These are phyloP conservation scores for Drosophila nr. perissopoda DNA, from an alignment of 2,888 invertebrate species.

Conservation along the genomic window DNA sequence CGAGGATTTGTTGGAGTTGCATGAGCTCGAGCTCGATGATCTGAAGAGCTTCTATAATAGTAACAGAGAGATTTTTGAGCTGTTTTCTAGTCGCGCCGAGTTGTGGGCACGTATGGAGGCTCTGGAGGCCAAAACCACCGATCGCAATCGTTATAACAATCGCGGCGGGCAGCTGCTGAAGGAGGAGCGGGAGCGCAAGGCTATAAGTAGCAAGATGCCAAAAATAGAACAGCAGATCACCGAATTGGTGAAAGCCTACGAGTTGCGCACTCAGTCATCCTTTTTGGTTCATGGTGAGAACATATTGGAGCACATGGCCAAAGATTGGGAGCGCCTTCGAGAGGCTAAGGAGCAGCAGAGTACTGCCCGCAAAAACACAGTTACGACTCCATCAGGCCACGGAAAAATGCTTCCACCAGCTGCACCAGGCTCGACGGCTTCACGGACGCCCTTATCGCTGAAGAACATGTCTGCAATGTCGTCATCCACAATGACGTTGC, in stretches of 20 bases:
- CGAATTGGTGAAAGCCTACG: slow-evolving; percentile 86
- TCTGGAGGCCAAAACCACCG: slow-evolving; percentile 90
- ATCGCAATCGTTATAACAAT: slow-evolving; percentile 93
- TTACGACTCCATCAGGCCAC: slow-evolving; percentile 25
- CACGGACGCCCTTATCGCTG: slow-evolving; percentile 76
- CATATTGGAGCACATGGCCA: slow-evolving; percentile 87
- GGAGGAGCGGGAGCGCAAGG: slow-evolving; percentile 95
- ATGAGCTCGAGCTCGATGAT: slow-evolving; percentile 91
- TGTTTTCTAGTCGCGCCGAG: slow-evolving; percentile 88
- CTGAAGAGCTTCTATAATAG: slow-evolving; percentile 88
- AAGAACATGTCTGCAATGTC: slow-evolving; percentile 67
- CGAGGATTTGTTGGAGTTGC: slow-evolving; percentile 91
- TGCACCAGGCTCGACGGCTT: slow-evolving; percentile 26
- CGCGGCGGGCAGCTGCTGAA: slow-evolving; percentile 93
- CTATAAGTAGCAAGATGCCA: slow-evolving; percentile 89
- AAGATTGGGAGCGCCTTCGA: slow-evolving; percentile 87
- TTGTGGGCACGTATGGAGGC: slow-evolving; percentile 92
- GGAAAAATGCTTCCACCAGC: slow-evolving; percentile 56
- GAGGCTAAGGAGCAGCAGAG: slow-evolving; percentile 78
- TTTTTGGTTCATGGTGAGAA: slow-evolving; percentile 89
- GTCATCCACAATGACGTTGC: slow-evolving; percentile 63
- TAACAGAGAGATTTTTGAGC: slow-evolving; percentile 88
- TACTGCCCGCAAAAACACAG: slow-evolving; percentile 85
- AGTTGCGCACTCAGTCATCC: slow-evolving; percentile 85
- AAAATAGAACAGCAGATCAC: slow-evolving; percentile 89